A percentile compares a stretch with the other conserved stretches of the same genome.
Evolutionary conservation across 2,113 vertebrate genomes (phyloP).

Genomic region (Myxocyprinus asiaticus): DNA sequence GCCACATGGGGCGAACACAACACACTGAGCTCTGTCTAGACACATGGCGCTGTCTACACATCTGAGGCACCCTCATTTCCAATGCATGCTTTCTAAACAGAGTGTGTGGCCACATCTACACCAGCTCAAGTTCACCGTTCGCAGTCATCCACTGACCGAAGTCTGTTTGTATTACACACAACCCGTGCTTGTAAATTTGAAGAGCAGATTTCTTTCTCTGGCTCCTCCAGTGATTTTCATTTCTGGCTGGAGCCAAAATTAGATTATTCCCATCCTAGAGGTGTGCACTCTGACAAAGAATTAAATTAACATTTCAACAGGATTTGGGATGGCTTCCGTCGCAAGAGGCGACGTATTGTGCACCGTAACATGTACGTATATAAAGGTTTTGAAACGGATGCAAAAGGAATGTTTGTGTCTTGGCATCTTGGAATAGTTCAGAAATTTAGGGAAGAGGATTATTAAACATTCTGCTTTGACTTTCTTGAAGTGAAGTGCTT

Average conservation of each 20-base stretch:
- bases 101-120: not conserved
- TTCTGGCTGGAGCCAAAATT: not conserved
- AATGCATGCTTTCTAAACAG: not conserved
- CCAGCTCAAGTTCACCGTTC: not conserved
- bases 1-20: not conserved
- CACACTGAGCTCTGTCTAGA: too few species aligned
- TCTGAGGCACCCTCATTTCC: not conserved
- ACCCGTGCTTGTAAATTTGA: not conserved
- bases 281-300: not conserved
- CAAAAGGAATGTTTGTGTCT: not conserved
- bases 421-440: not conserved
- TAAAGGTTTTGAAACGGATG: not conserved
- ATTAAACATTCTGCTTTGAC: not conserved
- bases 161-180: not conserved
- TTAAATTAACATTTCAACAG: constrained; percentile 22
- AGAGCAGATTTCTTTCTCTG: not conserved
- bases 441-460: not conserved
- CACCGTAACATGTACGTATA: not conserved
- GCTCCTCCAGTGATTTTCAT: constrained; percentile 4
- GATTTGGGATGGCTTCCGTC: constrained; percentile 6
- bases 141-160: not conserved
- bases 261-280: constrained; percentile 2
- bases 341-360: not conserved
- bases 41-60: not conserved
- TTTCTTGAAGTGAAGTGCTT: constrained; percentile 4